Evolutionary conservation across 2,797 vertebrate species (phyloP), one percentile per base, ranked within the genome.

Genomic region (Chiloscyllium punctatum): DNA sequence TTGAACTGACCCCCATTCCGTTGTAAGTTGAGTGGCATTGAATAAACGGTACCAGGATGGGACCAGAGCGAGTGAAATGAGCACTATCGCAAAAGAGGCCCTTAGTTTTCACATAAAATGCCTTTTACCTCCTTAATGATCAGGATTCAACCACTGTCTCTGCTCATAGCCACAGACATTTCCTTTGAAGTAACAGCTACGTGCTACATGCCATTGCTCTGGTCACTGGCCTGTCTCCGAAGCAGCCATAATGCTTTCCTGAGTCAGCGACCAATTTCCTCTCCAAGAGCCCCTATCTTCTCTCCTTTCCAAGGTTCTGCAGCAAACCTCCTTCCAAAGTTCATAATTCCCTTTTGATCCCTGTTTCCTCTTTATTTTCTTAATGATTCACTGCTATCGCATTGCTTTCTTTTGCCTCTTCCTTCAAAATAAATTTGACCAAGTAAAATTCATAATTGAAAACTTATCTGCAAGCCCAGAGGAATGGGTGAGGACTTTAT

Each of bases 31-130:
- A 95, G 71, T 95, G 71, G 71, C 94, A 72, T 77, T 77, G 71
- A 95, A 95, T 77, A 95, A 95, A 95, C 94, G 13, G 94, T 95
- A 77, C 94, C 94, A 95, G 94, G 71, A 27, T 74, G 94, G 42
- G 71, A 51, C 71, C 25, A 77, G 71, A 53, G 71, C 71, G 74
- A 95, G 62, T 74, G 94, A 95, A 95, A 77, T 77, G 71, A 77
- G 77, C 74, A 72, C 71, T 21, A 77, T 53, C 30, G 27, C 77
- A 95, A 95, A 72, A 48, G 42, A 77, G 94, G 27, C 27, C 71
- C 94, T 95, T 77, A 5, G 13, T 77, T 53, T 74, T 66, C 71
- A 95, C 30, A 27, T 27, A 95, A 95, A 94, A 95, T 77, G 71
- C 71, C 57, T 53, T 95, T 95, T 69, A 51, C 74, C 74, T 53